Base-by-base conservation (phyloP, 2,888 invertebrate genomes). In the Operophtera brumata region DNA sequence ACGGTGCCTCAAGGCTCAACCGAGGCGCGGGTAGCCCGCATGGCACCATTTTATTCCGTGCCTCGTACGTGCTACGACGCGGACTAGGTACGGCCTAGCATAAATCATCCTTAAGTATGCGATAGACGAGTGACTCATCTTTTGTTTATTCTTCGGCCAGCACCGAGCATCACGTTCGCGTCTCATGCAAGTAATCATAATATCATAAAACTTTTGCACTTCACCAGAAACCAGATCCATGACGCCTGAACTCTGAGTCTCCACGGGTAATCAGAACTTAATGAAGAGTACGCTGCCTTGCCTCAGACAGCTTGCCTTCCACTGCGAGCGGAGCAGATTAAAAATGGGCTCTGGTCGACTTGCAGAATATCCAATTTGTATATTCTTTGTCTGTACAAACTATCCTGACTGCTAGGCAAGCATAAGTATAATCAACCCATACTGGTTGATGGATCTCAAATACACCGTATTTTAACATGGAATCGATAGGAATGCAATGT, bases 121-220 rank as follows among this genome's bases (percentile, higher is more conserved):
- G 13, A 12, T 5, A 36, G 3, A 13, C 1, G 6, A 11, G 62
- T 66, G 64, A 62, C 70, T 51, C 59, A 50, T 72, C 77, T 78
- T 57, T 36, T 30, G 44, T 45, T 45, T 50, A 37, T 36, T 57
- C 61, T 53, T 55, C 63, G 57, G 55, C 62, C 61, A 63, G 61
- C 61, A 47, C 57, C 57, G 67, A 62, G 62, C 73, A 72, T 75
- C 81, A 79, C 84, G 81, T 80, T 71, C 77, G 70, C 80, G 74
- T 70, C 76, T 84, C 82, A 79, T 84, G 82, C 86, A 83, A 87
- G 83, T 85, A 84, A 88, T 87, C 83, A 86, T 84, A 84, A 86
- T 84, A 85, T 83, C 82, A 85, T 88, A 86, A 87, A 89, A 90
- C 82, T 90, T 89, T 87, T 81, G 85, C 87, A 89, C 87, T 89